Percentiles rank a stretch among this genome's conserved stretches.
Evolutionary conservation across 2,888 invertebrate genomes (phyloP).

Genomic region (Psylliodes chrysocephalus): DNA sequence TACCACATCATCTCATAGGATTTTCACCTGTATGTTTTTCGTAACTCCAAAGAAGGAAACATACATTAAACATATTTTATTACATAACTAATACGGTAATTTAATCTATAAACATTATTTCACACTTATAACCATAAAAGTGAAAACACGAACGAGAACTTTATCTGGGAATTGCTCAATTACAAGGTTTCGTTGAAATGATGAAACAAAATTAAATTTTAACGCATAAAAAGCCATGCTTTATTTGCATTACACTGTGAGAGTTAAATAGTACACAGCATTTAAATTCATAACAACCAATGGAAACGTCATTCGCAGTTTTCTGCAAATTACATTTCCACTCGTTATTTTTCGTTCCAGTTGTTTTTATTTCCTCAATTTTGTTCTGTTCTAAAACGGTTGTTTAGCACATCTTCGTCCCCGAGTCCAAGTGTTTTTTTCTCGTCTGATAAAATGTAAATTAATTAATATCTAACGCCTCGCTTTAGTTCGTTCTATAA

Average conservation of each 20-base stretch:
- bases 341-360: constrained; percentile 39
- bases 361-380: constrained; percentile 31
- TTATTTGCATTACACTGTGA: no score
- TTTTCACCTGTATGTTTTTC: no score
- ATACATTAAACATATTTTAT: no score
- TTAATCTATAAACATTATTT: no score
- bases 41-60: no score
- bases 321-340: constrained; percentile 44
- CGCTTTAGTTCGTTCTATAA: no score
- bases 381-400: constrained; percentile 1
- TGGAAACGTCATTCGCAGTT: constrained; percentile 46
- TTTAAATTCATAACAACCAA: constrained; percentile 40
- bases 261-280: constrained; percentile 22
- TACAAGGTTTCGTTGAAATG: constrained; percentile 30
- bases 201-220: constrained; percentile 9
- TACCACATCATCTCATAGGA: no score
- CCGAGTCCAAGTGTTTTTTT: background rate
- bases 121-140: no score
- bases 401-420: constrained; percentile 4
- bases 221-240: no score
- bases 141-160: no score
- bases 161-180: no score
- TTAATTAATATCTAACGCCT: constrained; percentile 11
- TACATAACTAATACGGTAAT: no score
- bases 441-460: background rate